These are phyloP conservation scores for Atopsyche davidsoni DNA, from an alignment of 1,140 invertebrate genomes.

Conservation along the genomic window DNA sequence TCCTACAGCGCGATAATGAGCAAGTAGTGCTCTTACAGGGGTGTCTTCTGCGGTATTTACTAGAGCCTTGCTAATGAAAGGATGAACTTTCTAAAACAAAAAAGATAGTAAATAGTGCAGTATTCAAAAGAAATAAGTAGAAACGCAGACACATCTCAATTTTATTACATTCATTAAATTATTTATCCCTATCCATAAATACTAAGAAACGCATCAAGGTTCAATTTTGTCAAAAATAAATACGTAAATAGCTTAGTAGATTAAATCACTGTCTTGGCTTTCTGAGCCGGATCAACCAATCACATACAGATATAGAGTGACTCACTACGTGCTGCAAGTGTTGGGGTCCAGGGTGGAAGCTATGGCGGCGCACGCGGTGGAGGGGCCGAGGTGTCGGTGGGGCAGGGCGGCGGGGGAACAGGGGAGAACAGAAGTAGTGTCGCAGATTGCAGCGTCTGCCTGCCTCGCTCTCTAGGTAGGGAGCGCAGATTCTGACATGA, in stretches of 20 bases:
- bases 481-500: slow-evolving; percentile 75
- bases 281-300: too few species aligned
- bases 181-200: too few species aligned
- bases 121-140: too few species aligned
- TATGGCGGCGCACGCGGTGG: slow-evolving; percentile 1
- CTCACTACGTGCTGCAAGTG: too few species aligned
- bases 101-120: too few species aligned
- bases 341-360: background rate
- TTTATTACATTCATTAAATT: too few species aligned
- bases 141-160: too few species aligned
- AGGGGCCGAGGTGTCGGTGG: slow-evolving; percentile 14
- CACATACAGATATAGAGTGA: too few species aligned
- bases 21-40: slow-evolving; percentile 65
- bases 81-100: slow-evolving; percentile 62
- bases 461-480: slow-evolving; percentile 80
- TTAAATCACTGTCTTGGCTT: too few species aligned
- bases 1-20: slow-evolving; percentile 82
- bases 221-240: too few species aligned
- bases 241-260: too few species aligned
- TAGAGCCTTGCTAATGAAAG: slow-evolving; percentile 66
- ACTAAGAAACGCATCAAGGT: too few species aligned
- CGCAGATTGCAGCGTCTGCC: slow-evolving; percentile 73
- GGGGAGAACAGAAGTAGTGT: slow-evolving; percentile 70
- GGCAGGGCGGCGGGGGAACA: slow-evolving; percentile 48
- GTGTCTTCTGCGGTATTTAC: slow-evolving; percentile 57